Base-by-base conservation (phyloP, 2,113 vertebrate species). In the Syngnathus floridae region DNA sequence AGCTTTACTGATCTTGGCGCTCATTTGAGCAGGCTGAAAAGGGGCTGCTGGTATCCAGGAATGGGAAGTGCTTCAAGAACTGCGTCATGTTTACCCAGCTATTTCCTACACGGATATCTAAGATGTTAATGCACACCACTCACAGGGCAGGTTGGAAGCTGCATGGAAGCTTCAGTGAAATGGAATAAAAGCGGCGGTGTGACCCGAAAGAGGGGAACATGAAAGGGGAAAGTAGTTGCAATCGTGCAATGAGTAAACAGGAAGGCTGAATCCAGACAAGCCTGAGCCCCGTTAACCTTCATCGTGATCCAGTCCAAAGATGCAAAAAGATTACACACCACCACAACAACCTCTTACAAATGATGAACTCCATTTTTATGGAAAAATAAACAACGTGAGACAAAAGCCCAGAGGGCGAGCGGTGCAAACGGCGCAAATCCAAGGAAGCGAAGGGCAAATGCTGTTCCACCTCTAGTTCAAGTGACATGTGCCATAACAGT, bases 1-100 rank as follows among this genome's bases (percentile, higher is more conserved):
- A 87, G 90, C 82, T 81, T 73, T 83, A 90, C 88, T 91, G 89
- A 91, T 90, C 84, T 84, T 79, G 76, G 85, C 87, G 84, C 84
- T 90, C 86, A 83, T 90, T 76, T 85, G 81, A 70, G 80, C 73
- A 83, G 82, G 81, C 79, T 80, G 69, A 59, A 84, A 85, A 83
- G 81, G 84, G 79, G 77, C 70, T 82, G 75, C 76, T 76, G 79
- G 86, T 91, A 90, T 90, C 88, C 85, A 82, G 68, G 61, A 62
- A 84, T 80, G 75, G 84, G 82, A 89, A 87, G 84, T 85, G 85
- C 77, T 85, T 84, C 83, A 82, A 88, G 86, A 85, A 88, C 82
- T 81, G 69, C 74, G 77, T 72, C 54, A 72, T 75, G 75, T 85
- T 85, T 81, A 79, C 72, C 76, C 77, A 79, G 76, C 79, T 84